Conservation (phyloP, 2,797 vertebrate genomes). For the Tolypeutes matacus region DNA sequence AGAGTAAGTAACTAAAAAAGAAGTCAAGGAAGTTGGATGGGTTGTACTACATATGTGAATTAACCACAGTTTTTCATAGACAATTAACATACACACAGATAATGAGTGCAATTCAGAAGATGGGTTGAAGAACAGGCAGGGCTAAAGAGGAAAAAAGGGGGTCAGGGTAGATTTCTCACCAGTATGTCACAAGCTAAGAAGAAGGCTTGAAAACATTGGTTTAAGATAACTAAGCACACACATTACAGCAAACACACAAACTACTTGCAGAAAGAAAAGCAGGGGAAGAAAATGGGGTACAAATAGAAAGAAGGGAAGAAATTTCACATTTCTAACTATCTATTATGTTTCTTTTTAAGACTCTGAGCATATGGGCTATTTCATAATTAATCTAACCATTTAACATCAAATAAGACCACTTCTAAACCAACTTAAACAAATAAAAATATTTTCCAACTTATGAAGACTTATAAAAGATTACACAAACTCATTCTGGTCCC, state of each 20-base stretch:
- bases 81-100: not conserved
- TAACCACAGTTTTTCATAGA: not conserved
- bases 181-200: not conserved
- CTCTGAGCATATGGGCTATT: not conserved
- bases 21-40: not conserved
- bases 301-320: not conserved
- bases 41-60: not conserved
- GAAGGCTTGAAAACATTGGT: not conserved
- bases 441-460: constrained; percentile 35
- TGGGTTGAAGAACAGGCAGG: not conserved
- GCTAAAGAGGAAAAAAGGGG: not conserved
- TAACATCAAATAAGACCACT: constrained; percentile 23
- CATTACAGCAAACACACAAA: not conserved
- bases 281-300: not conserved
- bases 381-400: not conserved
- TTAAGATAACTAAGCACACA: not conserved
- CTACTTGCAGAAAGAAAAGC: not conserved
- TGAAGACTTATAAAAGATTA: not conserved
- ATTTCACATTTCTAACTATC: constrained; percentile 7
- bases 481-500: not conserved
- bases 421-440: not conserved
- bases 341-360: not conserved
- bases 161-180: not conserved
- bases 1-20: not conserved
- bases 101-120: not conserved